phyloP scores from a whole-genome alignment of 2,113 vertebrate species.

The Kryptolebias marmoratus region DNA sequence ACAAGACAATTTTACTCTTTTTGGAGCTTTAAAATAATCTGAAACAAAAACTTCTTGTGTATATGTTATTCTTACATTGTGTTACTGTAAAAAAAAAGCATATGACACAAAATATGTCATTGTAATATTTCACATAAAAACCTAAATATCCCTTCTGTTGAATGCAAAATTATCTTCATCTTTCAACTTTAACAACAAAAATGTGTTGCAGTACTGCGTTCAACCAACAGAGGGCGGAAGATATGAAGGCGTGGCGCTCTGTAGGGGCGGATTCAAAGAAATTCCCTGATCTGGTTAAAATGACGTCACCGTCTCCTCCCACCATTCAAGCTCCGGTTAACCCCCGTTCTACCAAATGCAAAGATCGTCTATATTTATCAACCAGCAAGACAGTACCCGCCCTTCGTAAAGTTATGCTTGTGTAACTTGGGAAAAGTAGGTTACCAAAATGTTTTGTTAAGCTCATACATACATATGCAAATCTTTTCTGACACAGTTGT shows the following conservation, averaged over 20 bases:
- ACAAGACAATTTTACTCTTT: neutral
- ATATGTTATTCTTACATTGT: no score
- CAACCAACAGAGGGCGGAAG: slow-evolving; percentile 29
- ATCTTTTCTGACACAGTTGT: no score
- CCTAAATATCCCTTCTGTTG: no score
- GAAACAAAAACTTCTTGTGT: neutral
- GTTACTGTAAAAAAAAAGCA: no score
- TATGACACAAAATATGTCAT: no score
- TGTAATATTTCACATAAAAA: no score
- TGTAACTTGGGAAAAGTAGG: no score
- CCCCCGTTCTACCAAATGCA: neutral
- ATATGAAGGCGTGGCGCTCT: neutral
- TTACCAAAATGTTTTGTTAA: no score
- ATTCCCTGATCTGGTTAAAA: slow-evolving; percentile 48
- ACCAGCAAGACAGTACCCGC: no score
- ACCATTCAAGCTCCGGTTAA: slow-evolving; percentile 17
- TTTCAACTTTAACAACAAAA: neutral
- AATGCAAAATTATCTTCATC: no score
- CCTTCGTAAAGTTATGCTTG: no score
- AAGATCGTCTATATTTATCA: slow-evolving; percentile 15
- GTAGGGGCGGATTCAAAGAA: slow-evolving; percentile 23
- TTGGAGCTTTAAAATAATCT: neutral
- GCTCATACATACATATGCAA: no score
- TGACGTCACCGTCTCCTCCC: slow-evolving; percentile 68
- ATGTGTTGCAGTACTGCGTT: neutral